phyloP scores from a whole-genome alignment of 2,113 vertebrate genomes.

The Microcebus griseorufus region DNA sequence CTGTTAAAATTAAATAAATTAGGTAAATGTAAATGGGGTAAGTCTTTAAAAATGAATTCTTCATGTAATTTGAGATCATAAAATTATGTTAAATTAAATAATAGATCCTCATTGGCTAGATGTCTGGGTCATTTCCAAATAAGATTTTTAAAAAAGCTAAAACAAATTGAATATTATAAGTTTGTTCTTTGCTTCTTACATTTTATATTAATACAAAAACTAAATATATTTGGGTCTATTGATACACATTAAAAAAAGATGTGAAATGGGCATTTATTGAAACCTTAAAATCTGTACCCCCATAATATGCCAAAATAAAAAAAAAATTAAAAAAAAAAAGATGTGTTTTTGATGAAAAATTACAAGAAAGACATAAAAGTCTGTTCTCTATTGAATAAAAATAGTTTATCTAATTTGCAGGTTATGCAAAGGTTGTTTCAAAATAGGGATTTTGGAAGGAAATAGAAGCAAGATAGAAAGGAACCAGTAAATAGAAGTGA shows the following conservation, averaged over 20 bases:
- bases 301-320: too few species aligned
- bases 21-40: neutral
- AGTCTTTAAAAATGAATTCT: neutral
- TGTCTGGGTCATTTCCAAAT: neutral
- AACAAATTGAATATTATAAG: neutral
- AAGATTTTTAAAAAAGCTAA: neutral
- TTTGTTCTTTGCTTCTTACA: neutral
- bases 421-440: neutral
- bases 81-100: neutral
- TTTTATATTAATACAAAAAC: neutral
- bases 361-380: neutral
- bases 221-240: neutral
- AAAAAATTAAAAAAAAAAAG: too few species aligned
- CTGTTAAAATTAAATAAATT: neutral
- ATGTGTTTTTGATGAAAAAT: neutral
- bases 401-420: neutral
- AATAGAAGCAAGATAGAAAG: neutral
- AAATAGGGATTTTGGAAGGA: neutral
- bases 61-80: neutral
- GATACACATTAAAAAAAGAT: neutral
- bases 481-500: neutral
- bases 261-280: too few species aligned
- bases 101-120: neutral
- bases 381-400: neutral
- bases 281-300: too few species aligned